Evolutionary conservation across 2,888 invertebrate genomes (phyloP).

Genomic region (Noctua fimbriata): DNA sequence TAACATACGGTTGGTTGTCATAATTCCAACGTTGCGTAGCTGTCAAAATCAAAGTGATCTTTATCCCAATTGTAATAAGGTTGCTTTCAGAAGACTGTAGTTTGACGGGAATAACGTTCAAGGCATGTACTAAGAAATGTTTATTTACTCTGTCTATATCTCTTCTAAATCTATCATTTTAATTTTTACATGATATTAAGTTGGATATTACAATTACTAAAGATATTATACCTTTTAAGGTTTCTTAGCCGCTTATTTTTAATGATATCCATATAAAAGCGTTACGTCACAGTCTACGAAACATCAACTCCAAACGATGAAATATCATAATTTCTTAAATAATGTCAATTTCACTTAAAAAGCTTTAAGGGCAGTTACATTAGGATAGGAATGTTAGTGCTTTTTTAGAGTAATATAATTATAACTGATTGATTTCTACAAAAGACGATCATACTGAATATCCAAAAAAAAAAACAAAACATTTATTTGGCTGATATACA

Average conservation of each 20-base stretch:
- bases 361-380: constrained; percentile 29
- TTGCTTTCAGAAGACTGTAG: neutral
- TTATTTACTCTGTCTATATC: neutral
- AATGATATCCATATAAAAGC: neutral
- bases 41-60: neutral
- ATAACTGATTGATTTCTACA: neutral
- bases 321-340: constrained; percentile 6
- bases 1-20: neutral
- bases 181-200: constrained; percentile 27
- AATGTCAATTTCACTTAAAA: constrained; percentile 17
- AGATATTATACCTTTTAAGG: constrained; percentile 23
- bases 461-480: neutral
- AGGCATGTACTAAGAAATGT: neutral
- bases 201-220: constrained; percentile 19
- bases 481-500: neutral
- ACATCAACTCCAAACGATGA: neutral
- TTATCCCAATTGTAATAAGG: neutral
- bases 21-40: neutral
- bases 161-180: constrained; percentile 3
- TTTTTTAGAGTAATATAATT: neutral
- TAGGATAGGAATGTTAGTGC: constrained; percentile 39
- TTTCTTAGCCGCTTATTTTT: constrained; percentile 15
- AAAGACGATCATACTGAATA: neutral
- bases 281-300: constrained; percentile 25
- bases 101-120: neutral